phyloP scores from a whole-genome alignment of 2,113 vertebrate genomes.

The Periophthalmus modestus region DNA sequence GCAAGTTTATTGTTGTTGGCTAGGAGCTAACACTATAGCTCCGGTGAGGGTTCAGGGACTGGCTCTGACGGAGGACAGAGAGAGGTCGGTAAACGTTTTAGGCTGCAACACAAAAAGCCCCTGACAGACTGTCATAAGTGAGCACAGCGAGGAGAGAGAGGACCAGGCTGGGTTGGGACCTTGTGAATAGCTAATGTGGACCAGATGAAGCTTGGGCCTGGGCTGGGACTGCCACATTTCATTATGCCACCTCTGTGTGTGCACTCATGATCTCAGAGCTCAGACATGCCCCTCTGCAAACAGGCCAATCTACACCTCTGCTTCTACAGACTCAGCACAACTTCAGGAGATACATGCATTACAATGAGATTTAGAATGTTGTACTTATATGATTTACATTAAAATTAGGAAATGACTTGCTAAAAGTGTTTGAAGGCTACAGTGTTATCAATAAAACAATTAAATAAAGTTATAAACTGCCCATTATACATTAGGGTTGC shows the following conservation, averaged over 20 bases:
- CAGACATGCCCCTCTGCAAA: constrained; percentile 69
- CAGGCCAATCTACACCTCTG: constrained; percentile 15
- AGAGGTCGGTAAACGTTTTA: constrained; percentile 53
- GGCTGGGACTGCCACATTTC: constrained; percentile 79
- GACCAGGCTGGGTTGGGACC: constrained; percentile 49
- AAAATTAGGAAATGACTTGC: no score
- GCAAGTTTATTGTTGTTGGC: constrained; percentile 53
- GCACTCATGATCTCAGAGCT: constrained; percentile 82
- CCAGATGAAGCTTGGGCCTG: constrained; percentile 79
- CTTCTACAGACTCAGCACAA: background rate
- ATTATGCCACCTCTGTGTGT: constrained; percentile 79
- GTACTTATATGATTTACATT: background rate
- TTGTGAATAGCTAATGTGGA: constrained; percentile 79
- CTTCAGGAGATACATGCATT: background rate
- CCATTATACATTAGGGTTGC: no score
- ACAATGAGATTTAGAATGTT: background rate
- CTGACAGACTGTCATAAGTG: constrained; percentile 71
- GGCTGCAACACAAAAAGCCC: constrained; percentile 65
- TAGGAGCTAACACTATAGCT: constrained; percentile 40
- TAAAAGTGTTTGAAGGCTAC: no score
- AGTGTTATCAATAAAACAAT: no score
- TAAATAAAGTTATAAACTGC: no score
- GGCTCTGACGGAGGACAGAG: constrained; percentile 45
- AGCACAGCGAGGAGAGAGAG: constrained; percentile 58
- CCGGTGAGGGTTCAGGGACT: constrained; percentile 61